phyloP scores from a whole-genome alignment of 37 sponge, comb jelly and placozoan species.

The Theonella swinhoei region DNA sequence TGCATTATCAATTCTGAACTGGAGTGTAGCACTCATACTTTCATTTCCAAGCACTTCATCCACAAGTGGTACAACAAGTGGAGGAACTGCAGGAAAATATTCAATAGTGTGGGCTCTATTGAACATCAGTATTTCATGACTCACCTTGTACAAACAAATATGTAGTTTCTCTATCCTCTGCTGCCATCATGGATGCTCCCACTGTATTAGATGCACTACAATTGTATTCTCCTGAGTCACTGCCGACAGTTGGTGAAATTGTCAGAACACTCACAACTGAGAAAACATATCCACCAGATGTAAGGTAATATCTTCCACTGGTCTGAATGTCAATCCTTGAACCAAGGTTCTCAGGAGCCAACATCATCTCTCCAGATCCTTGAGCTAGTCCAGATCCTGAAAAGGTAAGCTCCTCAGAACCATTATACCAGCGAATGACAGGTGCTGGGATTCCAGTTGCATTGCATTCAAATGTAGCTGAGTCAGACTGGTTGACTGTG shows the following conservation, averaged over 20 bases:
- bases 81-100: conserved; percentile 61
- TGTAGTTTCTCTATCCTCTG: not conserved
- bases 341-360: not conserved
- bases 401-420: not conserved
- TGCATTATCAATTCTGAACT: conserved; percentile 47
- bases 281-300: conserved; percentile 2
- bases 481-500: conserved; percentile 20
- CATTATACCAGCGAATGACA: conserved; percentile 47
- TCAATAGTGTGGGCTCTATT: too few relatives aligned
- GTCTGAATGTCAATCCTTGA: not conserved
- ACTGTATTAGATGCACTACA: conserved; percentile 37
- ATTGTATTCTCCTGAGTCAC: conserved; percentile 42
- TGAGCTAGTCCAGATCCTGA: not conserved
- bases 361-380: not conserved
- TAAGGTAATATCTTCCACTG: not conserved
- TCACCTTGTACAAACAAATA: conserved; percentile 47
- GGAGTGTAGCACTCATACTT: conserved; percentile 1
- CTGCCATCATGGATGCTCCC: not conserved
- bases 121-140: too few relatives aligned
- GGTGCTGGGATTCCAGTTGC: conserved; percentile 72
- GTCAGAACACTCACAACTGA: conserved; percentile 39
- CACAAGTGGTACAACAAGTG: conserved; percentile 34
- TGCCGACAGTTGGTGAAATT: conserved; percentile 11
- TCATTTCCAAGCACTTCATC: conserved; percentile 29
- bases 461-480: conserved; percentile 49